Percentiles rank a stretch among this genome's conserved stretches.
Evolutionary conservation across 2,797 vertebrate genomes (phyloP).

Genomic region (Bryconaethiops microstoma): DNA sequence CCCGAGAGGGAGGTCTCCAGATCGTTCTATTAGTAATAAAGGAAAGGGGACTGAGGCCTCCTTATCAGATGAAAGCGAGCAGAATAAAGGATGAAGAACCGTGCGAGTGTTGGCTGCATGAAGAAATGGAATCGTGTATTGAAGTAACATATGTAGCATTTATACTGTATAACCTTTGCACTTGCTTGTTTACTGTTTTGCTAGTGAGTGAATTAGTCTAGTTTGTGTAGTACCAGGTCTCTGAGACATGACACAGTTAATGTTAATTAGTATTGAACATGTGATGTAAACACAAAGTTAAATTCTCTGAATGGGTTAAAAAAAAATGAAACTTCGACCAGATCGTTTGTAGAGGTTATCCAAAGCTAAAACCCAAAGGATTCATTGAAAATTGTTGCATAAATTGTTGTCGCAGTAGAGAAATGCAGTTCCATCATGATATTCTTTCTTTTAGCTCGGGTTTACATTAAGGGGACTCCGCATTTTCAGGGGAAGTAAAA

Average conservation of each 20-base stretch:
- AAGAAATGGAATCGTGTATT: slow-evolving; percentile 50
- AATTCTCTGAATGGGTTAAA: slow-evolving; percentile 2
- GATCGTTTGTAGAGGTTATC: background rate
- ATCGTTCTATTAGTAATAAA: slow-evolving; percentile 48
- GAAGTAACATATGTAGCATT: slow-evolving; percentile 56
- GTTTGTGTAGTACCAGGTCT: slow-evolving; percentile 53
- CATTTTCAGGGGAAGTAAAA: no score
- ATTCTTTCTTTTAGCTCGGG: background rate
- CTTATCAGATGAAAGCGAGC: slow-evolving; percentile 62
- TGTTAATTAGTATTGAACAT: slow-evolving; percentile 2
- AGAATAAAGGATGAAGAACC: slow-evolving; percentile 51
- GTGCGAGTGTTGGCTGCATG: slow-evolving; percentile 40
- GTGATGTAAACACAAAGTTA: background rate
- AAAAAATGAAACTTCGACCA: background rate
- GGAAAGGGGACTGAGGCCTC: slow-evolving; percentile 59
- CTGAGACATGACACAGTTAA: background rate
- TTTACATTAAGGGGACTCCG: no score
- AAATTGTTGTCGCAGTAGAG: background rate
- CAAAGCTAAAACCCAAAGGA: slow-evolving; percentile 13
- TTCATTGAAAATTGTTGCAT: background rate
- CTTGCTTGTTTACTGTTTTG: background rate
- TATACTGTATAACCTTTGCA: slow-evolving; percentile 66
- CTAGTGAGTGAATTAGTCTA: slow-evolving; percentile 64
- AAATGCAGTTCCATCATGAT: background rate
- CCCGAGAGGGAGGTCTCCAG: slow-evolving; percentile 59